Conservation (phyloP, 2,797 vertebrate species). For the Mus caroli region DNA sequence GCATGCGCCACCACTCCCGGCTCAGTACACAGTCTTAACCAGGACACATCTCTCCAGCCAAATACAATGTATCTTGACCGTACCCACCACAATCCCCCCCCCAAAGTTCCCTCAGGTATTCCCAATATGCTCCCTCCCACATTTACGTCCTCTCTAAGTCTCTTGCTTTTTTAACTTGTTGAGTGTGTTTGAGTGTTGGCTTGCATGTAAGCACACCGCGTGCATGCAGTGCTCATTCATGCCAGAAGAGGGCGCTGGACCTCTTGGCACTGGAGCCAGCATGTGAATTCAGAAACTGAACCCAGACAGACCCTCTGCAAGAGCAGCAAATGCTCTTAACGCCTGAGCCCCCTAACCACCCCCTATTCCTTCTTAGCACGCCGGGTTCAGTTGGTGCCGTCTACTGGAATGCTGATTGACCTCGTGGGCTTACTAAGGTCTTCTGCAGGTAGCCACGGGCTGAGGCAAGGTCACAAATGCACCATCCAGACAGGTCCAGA, state of each 20-base stretch:
- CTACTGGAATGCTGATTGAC: not conserved
- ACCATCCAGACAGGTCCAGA: not conserved
- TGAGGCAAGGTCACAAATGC: not conserved
- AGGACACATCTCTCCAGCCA: not conserved
- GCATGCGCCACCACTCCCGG: no score
- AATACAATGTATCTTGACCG: not conserved
- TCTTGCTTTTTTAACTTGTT: no score
- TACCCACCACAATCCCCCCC: no score
- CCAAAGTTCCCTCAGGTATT: no score
- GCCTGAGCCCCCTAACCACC: not conserved
- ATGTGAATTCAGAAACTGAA: not conserved
- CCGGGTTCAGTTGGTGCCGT: not conserved
- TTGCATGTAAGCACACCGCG: not conserved
- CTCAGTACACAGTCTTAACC: not conserved
- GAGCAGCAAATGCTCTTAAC: not conserved
- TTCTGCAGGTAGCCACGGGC: not conserved
- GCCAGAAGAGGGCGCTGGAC: not conserved
- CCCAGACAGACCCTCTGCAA: not conserved
- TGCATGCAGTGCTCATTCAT: not conserved
- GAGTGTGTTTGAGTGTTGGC: not conserved
- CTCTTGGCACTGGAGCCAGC: not conserved
- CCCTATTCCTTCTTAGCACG: no score
- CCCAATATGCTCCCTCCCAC: no score
- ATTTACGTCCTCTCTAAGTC: not conserved
- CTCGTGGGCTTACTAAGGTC: not conserved